Percentiles rank a stretch among this genome's conserved stretches.
Evolutionary conservation across 2,113 vertebrate genomes (phyloP).

Genomic region (Centropristis striata): DNA sequence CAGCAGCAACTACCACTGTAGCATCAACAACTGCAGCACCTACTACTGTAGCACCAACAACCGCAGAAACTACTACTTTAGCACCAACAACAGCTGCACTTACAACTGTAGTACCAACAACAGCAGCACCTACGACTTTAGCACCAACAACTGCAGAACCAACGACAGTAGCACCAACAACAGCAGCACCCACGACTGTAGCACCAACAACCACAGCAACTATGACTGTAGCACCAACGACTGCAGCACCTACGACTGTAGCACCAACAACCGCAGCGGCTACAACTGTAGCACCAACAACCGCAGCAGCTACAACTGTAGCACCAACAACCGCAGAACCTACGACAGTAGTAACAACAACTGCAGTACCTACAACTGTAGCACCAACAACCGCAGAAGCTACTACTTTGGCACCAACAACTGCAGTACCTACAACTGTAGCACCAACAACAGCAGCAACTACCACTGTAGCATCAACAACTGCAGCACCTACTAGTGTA

Average conservation of each 20-base stretch:
- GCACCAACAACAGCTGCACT: neutral
- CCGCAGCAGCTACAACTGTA: neutral
- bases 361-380: neutral
- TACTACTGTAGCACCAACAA: neutral
- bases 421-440: neutral
- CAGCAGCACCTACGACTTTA: neutral
- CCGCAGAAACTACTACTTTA: too few relatives aligned
- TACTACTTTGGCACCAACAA: too few relatives aligned
- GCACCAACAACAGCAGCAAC: rapidly evolving
- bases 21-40: neutral
- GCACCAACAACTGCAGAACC: neutral
- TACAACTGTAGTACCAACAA: neutral
- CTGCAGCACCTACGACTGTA: too few relatives aligned
- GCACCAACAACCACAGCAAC: neutral
- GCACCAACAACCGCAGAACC: neutral
- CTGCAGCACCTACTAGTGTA: too few relatives aligned
- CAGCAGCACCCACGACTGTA: too few relatives aligned
- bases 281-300: too few relatives aligned
- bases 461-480: neutral
- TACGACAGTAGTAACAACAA: neutral
- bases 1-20: neutral
- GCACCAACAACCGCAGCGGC: too few relatives aligned
- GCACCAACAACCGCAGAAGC: neutral
- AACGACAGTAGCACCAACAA: neutral
- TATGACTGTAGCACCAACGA: too few relatives aligned